Evolutionary conservation across 92 coral and sea anemone genomes (phyloP), one percentile per base, ranked within the genome.

Genomic region (Siderastrea siderea): DNA sequence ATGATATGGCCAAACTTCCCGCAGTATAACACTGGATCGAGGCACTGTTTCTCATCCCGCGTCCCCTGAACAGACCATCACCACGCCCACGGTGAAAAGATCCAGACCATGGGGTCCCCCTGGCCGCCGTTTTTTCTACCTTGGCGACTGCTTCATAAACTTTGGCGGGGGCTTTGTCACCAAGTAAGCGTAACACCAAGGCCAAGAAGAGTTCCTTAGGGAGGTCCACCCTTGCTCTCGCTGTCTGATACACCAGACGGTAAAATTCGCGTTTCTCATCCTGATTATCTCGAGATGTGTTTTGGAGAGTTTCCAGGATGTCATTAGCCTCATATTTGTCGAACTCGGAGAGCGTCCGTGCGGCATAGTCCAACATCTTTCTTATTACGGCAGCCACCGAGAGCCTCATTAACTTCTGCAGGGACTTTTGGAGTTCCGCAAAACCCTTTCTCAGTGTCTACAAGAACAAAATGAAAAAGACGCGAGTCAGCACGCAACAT

Each of bases 261-360:
- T 77, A 58, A 46, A 84, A 90, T 38, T 68, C 43, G 8, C 74
- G 48, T 71, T 85, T 90, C 55, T 84, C 93, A 62, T 77, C 62
- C 72, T 80, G 79, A n/a, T 68, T 76, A n/a, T 90, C 90, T 47
- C 82, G 72, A 8, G 90, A 65, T 1, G 84, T 73, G 13, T 91
- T 91, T 44, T 86, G 88, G 10, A 86, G 78, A 12, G 87, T 73
- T 59, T 86, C 88, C n/a, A 91, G 17, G 77, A 80, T 59, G 52
- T 66, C 91, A 1, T 86, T 53, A 3, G 88, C 84, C 82, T 89
- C 88, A 47, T 64, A 82, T 47, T 89, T 89, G 51, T 85, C 85
- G 77, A 85, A 90, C 59, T 90, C 93, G 2, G 90, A 67, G 50
- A 85, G 48, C 12, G 87, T 80, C 13, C 93, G 54, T 17, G 93